Conservation (phyloP, 1,140 invertebrate genomes). For the Cryptotermes secundus region DNA sequence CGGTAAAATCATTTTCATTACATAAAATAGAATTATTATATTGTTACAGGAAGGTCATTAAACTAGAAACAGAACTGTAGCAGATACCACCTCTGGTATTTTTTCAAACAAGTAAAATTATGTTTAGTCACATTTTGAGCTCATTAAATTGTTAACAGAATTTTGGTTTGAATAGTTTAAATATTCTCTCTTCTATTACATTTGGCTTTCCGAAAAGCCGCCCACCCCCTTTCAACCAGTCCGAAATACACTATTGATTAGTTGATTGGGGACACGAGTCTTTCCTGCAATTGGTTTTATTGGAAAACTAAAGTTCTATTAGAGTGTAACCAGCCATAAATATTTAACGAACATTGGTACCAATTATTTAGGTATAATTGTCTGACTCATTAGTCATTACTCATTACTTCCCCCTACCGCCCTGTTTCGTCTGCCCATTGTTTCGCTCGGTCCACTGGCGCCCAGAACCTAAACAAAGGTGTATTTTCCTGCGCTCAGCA, state of each 20-base stretch:
- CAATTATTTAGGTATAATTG: conserved; percentile 18
- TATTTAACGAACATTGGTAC: conserved; percentile 16
- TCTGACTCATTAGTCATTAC: conserved; percentile 19
- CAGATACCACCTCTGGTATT: no score
- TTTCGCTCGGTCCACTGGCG: background rate
- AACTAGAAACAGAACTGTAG: no score
- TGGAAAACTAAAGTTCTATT: conserved; percentile 20
- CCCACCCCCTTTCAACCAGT: background rate
- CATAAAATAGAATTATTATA: no score
- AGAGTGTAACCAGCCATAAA: conserved; percentile 12
- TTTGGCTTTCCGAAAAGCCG: background rate
- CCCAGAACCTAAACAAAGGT: background rate
- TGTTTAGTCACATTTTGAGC: background rate
- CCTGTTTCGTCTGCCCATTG: background rate
- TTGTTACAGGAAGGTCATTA: no score
- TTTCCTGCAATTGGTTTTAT: conserved; percentile 4
- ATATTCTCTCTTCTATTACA: background rate
- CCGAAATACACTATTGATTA: conserved; percentile 3
- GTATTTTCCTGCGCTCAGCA: background rate
- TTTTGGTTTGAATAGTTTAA: conserved; percentile 2
- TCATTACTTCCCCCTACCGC: background rate
- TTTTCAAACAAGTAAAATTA: background rate
- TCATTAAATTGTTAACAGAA: background rate
- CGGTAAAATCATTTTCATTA: no score
- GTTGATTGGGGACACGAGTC: background rate